Base-by-base conservation (phyloP, 2,797 vertebrate species). In the Microchirus variegatus region DNA sequence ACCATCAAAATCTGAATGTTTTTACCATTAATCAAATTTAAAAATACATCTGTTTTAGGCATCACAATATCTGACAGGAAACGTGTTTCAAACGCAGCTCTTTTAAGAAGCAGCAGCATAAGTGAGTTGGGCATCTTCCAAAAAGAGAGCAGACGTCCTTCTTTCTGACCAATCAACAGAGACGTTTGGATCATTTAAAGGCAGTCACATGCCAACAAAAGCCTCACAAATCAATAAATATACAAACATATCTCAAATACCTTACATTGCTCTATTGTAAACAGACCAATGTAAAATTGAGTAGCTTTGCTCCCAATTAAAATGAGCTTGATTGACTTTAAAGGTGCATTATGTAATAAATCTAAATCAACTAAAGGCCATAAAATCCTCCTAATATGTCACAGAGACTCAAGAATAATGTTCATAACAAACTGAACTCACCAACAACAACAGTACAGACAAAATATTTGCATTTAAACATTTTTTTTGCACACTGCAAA, bases 111-210 rank as follows among this genome's bases (percentile, higher is more conserved):
- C 68, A 64, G 69, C 53, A 69, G 78, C 80, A 71, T 66, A 69
- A 54, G 57, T 5, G 49, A 73, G 60, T 44, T 37, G 60, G 67
- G 67, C 44, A 47, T 62, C 63, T 81, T 44, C 84, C 76, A 82
- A 84, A 67, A 52, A 83, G 81, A 26, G 26, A 26, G 26, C 26
- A 5, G 26, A 31, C 1, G 26, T 63, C 85, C 82, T 5, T 84
- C 86, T 73, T 15, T 58, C 43, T 36, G 10, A 54, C 17, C 58
- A 67, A 75, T 87, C 84, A 89, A 79, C 81, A n/a, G 73, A 83
- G 44, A 18, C 44, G 35, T 52, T 46, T 65, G 47, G 22, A 44
- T 63, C 14, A 26, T 43, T 6, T 37, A n/a, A 64, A 75, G 63
- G 31, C 54, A 46, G 55, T 37, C 54, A 76, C 46, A 75, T 41